Conservation (phyloP, 2,888 invertebrate genomes). For the Acanthosepion esculentum region DNA sequence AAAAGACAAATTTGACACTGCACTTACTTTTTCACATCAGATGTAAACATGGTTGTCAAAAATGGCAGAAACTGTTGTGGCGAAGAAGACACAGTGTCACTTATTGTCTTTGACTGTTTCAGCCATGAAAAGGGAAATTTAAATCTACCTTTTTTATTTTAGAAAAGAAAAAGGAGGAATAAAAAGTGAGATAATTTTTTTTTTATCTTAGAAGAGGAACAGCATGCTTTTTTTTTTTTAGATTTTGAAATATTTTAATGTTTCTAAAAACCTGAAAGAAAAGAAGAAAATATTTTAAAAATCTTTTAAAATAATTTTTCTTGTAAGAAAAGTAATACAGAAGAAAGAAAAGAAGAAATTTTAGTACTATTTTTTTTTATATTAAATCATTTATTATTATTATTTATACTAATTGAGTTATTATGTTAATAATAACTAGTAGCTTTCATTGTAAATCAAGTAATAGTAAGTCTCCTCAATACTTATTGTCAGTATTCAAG, state of each 20-base stretch:
- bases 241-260: too few relatives aligned
- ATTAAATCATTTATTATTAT: background rate
- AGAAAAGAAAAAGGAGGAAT: too few relatives aligned
- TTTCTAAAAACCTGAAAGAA: too few relatives aligned
- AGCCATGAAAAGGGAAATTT: background rate
- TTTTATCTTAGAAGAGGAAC: too few relatives aligned
- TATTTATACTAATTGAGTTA: background rate
- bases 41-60: background rate
- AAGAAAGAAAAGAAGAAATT: background rate
- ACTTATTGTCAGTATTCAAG: too few relatives aligned
- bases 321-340: background rate
- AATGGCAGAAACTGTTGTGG: background rate
- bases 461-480: too few relatives aligned
- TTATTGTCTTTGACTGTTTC: background rate
- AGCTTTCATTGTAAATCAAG: too few relatives aligned
- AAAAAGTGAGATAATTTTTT: too few relatives aligned
- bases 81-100: background rate
- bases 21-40: background rate
- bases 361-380: background rate
- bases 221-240: too few relatives aligned
- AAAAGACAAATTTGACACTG: background rate
- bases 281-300: too few relatives aligned
- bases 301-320: background rate
- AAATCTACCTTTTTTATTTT: too few relatives aligned
- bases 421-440: too few relatives aligned